These are phyloP conservation scores for Horisme vitalbata DNA, from an alignment of 2,888 invertebrate genomes.

Conservation along the genomic window DNA sequence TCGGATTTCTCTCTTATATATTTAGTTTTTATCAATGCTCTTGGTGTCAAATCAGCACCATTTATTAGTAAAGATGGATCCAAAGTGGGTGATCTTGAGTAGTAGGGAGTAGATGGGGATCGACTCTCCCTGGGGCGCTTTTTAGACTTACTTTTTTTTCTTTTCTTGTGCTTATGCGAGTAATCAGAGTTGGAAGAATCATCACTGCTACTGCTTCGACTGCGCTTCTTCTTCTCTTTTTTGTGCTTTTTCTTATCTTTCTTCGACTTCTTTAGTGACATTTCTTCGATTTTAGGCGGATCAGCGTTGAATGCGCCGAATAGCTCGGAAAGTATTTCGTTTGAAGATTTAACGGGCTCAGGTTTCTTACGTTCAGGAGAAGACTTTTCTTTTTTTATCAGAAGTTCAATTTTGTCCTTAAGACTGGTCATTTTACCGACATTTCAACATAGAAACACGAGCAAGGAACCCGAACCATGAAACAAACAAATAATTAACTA, in stretches of 20 bases:
- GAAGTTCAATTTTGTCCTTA: constrained; percentile 70
- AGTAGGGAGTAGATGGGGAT: constrained; percentile 46
- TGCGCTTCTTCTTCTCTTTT: constrained; percentile 81
- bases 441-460: constrained; percentile 1
- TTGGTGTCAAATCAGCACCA: no score
- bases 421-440: constrained; percentile 56
- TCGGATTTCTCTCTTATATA: no score
- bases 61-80: constrained; percentile 35
- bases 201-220: constrained; percentile 66
- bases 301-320: constrained; percentile 90
- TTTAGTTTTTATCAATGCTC: no score
- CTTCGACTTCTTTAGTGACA: constrained; percentile 68
- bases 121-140: constrained; percentile 54
- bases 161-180: constrained; percentile 81
- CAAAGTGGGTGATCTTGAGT: constrained; percentile 53
- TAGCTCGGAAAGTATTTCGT: constrained; percentile 91
- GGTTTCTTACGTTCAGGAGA: constrained; percentile 73
- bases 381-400: constrained; percentile 73
- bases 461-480: neutral
- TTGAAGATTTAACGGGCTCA: constrained; percentile 85
- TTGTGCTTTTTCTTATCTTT: constrained; percentile 85
- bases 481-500: no score
- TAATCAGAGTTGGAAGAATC: constrained; percentile 72
- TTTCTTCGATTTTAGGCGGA: constrained; percentile 82
- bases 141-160: constrained; percentile 79